Conservation (phyloP, 1,140 invertebrate species). For the Drosophila sproati region DNA sequence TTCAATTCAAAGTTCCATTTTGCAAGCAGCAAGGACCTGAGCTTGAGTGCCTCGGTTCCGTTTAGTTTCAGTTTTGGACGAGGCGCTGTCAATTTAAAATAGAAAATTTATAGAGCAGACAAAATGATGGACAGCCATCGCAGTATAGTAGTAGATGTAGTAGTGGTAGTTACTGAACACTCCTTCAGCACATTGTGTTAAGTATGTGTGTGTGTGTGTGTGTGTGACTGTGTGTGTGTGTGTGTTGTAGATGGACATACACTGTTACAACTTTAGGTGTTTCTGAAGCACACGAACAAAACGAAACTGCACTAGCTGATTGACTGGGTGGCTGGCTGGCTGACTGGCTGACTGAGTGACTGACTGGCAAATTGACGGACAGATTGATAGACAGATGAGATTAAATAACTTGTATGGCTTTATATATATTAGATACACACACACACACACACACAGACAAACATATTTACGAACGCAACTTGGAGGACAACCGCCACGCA, state of each 20-base stretch:
- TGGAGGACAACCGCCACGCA: slow-evolving; percentile 54
- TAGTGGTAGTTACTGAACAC: slow-evolving; percentile 3
- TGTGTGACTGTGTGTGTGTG: slow-evolving; percentile 20
- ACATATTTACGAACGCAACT: slow-evolving; percentile 12
- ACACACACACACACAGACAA: slow-evolving; percentile 27
- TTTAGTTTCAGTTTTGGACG: slow-evolving; percentile 81
- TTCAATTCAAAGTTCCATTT: slow-evolving; percentile 55
- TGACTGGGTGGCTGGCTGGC: slow-evolving; percentile 62
- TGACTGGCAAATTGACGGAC: slow-evolving; percentile 79
- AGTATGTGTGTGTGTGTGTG: slow-evolving; percentile 38
- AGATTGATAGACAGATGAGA: slow-evolving; percentile 83
- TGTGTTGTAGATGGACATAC: slow-evolving; percentile 38
- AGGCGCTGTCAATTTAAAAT: slow-evolving; percentile 84
- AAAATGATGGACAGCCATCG: slow-evolving; percentile 82
- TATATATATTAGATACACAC: slow-evolving; percentile 47
- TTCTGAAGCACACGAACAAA: slow-evolving; percentile 17
- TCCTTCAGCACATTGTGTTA: slow-evolving; percentile 39
- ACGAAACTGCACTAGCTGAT: slow-evolving; percentile 39
- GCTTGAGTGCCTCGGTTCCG: slow-evolving; percentile 65
- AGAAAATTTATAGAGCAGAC: slow-evolving; percentile 84
- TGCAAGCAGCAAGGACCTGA: slow-evolving; percentile 39
- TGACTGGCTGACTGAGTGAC: slow-evolving; percentile 63
- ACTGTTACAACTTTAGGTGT: slow-evolving; percentile 41
- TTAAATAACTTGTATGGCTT: slow-evolving; percentile 79
- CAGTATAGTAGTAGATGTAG: slow-evolving; percentile 53